Base-by-base conservation (phyloP, 1,140 invertebrate species). In the Penaeus vannamei region DNA sequence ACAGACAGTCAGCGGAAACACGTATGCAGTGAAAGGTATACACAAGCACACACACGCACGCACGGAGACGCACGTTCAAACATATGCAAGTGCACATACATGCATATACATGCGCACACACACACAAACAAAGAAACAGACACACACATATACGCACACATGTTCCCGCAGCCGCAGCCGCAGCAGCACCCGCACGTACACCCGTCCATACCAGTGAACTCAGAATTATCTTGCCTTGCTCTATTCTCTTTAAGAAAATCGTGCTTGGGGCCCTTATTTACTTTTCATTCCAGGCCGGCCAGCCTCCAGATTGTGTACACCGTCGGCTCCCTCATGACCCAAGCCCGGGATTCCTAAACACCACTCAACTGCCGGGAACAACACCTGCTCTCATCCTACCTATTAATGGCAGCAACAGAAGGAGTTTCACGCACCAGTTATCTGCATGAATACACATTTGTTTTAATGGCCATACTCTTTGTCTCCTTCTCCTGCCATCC, bases 171-270 rank as follows among this genome's bases (percentile, higher is more conserved):
- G 4, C 36, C 36, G 36, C 36, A 42, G 69, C 72, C 66, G 59
- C 66, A 85, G 42, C 46, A 64, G 72, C 84, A 76, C 84, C 72
- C 84, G 77, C 84, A 84, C 32, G n/a, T 23, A 84, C 64, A 84
- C 61, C n/a, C 42, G 59, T 82, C 23, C 77, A 42, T 53, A 53
- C 53, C 53, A 53, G 53, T 53, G 53, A 53, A 53, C 53, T 53
- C 53, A 53, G 53, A 53, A 53, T 53, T 53, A 53, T 53, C 53
- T 53, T 53, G 53, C 12, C 53, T 53, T 17, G 53, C 53, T 53
- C 53, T 53, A 53, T 53, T 53, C 53, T 53, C 53, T 53, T 53
- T 53, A 53, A 53, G 53, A 53, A 53, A 53, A 53, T 17, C 53
- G 53, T 53, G 53, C 53, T 53, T 53, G 53, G 53, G 32, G 81